These are phyloP conservation scores for Muscina levida DNA, from an alignment of 2,888 invertebrate species.

Conservation along the genomic window DNA sequence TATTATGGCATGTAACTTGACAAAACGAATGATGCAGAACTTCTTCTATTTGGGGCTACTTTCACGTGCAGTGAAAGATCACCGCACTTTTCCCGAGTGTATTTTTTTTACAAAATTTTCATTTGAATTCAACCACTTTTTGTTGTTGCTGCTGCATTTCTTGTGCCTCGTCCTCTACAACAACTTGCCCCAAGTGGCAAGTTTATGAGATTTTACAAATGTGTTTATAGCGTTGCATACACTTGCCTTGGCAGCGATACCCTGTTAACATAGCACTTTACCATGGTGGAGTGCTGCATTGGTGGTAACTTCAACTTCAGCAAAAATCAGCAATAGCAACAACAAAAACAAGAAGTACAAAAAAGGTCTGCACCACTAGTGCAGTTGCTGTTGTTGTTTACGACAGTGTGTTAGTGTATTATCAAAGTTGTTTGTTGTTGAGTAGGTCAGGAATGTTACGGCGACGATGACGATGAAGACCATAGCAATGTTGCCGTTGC, in stretches of 20 bases:
- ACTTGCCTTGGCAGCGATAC: slow-evolving; percentile 1
- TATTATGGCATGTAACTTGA: no score
- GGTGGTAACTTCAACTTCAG: slow-evolving; percentile 48
- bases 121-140: slow-evolving; percentile 6
- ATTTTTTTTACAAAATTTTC: neutral
- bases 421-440: slow-evolving; percentile 41
- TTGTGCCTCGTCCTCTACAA: neutral
- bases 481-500: neutral
- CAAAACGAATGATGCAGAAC: no score
- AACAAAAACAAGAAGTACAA: neutral
- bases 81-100: slow-evolving; percentile 8
- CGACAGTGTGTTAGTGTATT: slow-evolving; percentile 5
- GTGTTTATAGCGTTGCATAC: slow-evolving; percentile 13
- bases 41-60: no score
- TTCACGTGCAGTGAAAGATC: no score
- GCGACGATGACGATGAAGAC: neutral
- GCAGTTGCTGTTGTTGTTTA: slow-evolving; percentile 19
- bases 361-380: slow-evolving; percentile 26
- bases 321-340: neutral
- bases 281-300: neutral
- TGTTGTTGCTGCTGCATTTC: no score
- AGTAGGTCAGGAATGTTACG: slow-evolving; percentile 58
- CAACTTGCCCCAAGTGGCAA: slow-evolving; percentile 29
- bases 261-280: neutral
- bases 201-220: neutral